Evolutionary conservation across 2,113 vertebrate species (phyloP), one percentile per base, ranked within the genome.

Genomic region (Porphyrio hochstetteri): DNA sequence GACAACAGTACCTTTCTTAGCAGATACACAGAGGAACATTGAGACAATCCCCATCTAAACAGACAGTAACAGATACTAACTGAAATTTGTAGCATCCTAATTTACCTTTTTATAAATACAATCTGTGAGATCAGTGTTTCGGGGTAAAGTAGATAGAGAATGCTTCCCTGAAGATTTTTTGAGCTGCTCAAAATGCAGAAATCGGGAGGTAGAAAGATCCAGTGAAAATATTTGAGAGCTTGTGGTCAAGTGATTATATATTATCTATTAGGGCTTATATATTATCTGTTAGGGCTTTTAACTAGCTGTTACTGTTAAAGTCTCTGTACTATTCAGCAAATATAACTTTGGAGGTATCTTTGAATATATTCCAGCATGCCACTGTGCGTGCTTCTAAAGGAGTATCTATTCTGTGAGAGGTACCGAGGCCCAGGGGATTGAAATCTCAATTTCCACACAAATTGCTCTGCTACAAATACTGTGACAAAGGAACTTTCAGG

Each of bases 361-460:
- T 64, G 38, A 78, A 80, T 61, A 10, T 33, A 63, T 77, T 78
- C 52, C 64, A 12, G 10, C 44, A n/a, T 48, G 16, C 40, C 14
- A 31, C 15, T 77, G 8, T 38, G 52, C 12, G 21, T 59, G 14
- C 35, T 94, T 93, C 80, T 80, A 69, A 85, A 92, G 68, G 44
- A 57, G 15, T 63, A 55, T 68, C 25, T 86, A 31, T 92, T 85
- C 74, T 68, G 3, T 53, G 81, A 60, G 48, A 82, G 55, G 70
- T 82, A 86, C 27, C 21, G 70, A 70, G 13, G 27, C 64, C 40
- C 82, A 75, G 50, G 36, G 61, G 70, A 90, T 8, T 64, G 46
- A 90, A 93, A 79, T 78, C 64, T 90, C 52, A 88, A 71, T 90
- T 93, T 93, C 61, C 35, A 44, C 81, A 42, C 50, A 86, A 86